Evolutionary conservation across 2,888 invertebrate genomes (phyloP).

Genomic region (Drosophila kambysellisi): DNA sequence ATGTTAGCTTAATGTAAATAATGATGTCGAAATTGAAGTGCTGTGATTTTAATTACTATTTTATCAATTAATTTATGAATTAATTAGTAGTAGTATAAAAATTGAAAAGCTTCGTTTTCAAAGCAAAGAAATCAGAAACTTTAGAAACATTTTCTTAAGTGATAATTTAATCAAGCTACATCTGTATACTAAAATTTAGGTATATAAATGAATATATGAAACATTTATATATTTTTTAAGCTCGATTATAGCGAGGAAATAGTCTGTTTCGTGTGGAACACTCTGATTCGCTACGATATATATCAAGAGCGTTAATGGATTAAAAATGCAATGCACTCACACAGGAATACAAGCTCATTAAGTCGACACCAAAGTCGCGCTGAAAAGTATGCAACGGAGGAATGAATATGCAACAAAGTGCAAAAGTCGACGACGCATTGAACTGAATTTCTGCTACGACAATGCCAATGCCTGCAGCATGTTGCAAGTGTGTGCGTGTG

Average conservation of each 20-base stretch:
- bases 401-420: conserved; percentile 30
- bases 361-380: conserved; percentile 23
- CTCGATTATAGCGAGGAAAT: neutral
- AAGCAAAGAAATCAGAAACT: too few relatives aligned
- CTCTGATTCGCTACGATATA: conserved; percentile 22
- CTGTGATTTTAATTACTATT: too few relatives aligned
- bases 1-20: too few relatives aligned
- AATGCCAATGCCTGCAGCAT: neutral
- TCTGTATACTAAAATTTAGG: too few relatives aligned
- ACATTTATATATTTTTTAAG: neutral
- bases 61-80: too few relatives aligned
- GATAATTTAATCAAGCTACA: too few relatives aligned
- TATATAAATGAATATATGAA: too few relatives aligned
- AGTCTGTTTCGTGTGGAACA: neutral
- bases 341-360: conserved; percentile 23
- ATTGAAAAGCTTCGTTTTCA: too few relatives aligned
- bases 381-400: conserved; percentile 35
- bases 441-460: conserved; percentile 43
- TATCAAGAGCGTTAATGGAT: conserved; percentile 53
- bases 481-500: neutral
- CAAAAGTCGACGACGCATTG: conserved; percentile 52
- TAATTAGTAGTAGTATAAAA: too few relatives aligned
- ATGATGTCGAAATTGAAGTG: too few relatives aligned
- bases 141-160: too few relatives aligned
- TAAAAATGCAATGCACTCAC: conserved; percentile 42